Evolutionary conservation across 2,888 invertebrate genomes (phyloP).

Genomic region (Nomada flava): DNA sequence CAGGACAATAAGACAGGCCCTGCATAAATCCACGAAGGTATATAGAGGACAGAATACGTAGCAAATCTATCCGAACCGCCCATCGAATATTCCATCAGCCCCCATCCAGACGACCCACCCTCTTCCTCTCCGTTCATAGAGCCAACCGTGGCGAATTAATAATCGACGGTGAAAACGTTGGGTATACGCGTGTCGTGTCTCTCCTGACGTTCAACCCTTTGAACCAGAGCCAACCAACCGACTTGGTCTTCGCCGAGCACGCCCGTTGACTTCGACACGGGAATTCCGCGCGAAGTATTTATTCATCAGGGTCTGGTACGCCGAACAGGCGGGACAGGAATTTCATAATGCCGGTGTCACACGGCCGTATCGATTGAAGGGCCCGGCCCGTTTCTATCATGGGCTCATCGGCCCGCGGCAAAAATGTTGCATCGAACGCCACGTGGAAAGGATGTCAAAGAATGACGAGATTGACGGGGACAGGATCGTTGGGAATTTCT

Average conservation of each 20-base stretch:
- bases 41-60: no score
- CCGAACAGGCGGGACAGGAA: conserved; percentile 68
- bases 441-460: conserved; percentile 54
- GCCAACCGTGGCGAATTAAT: conserved; percentile 57
- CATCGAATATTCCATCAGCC: neutral
- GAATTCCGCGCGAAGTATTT: conserved; percentile 72
- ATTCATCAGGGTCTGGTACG: conserved; percentile 71
- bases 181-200: conserved; percentile 36
- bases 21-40: no score
- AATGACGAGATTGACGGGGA: conserved; percentile 53
- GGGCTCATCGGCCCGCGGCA: conserved; percentile 35
- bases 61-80: neutral
- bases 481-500: conserved; percentile 55
- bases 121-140: neutral
- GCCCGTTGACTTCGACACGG: conserved; percentile 61
- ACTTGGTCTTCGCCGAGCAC: conserved; percentile 59
- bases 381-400: conserved; percentile 10
- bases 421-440: conserved; percentile 61
- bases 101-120: neutral
- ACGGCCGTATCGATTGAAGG: conserved; percentile 66
- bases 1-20: no score
- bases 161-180: conserved; percentile 65
- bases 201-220: conserved; percentile 16
- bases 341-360: conserved; percentile 73
- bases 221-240: neutral